Percentiles rank a stretch among this genome's conserved stretches.
These are phyloP conservation scores for Drosophila sulfurigaster DNA, from an alignment of 1,140 invertebrate species.

Conservation along the genomic window DNA sequence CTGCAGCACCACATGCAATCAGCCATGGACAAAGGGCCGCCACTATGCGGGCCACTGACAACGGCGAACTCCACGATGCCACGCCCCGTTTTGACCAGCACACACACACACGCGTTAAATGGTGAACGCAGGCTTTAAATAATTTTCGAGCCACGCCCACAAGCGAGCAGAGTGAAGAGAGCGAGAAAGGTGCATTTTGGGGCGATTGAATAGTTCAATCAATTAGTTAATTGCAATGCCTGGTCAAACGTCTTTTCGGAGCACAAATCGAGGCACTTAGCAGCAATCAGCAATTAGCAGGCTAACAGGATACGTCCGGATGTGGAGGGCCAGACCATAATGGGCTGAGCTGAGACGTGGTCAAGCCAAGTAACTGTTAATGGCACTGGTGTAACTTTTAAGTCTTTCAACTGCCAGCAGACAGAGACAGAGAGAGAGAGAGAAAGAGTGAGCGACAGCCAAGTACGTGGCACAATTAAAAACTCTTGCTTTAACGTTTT, in stretches of 20 bases:
- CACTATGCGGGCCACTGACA: slow-evolving; percentile 10
- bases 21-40: slow-evolving; percentile 17
- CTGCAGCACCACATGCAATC: slow-evolving; percentile 33
- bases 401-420: slow-evolving; percentile 42
- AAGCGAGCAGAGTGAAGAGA: background rate
- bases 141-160: slow-evolving; percentile 20
- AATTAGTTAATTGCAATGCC: slow-evolving; percentile 80
- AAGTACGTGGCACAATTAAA: slow-evolving; percentile 55
- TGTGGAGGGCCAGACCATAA: background rate
- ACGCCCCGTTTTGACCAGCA: slow-evolving; percentile 14
- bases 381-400: slow-evolving; percentile 39
- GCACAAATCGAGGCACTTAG: slow-evolving; percentile 79
- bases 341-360: slow-evolving; percentile 2
- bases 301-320: background rate
- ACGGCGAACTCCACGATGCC: background rate
- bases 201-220: slow-evolving; percentile 81
- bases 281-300: slow-evolving; percentile 69
- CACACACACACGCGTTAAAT: slow-evolving; percentile 5
- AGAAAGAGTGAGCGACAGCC: slow-evolving; percentile 18
- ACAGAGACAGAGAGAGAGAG: slow-evolving; percentile 3
- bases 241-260: slow-evolving; percentile 49
- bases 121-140: slow-evolving; percentile 14
- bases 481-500: slow-evolving; percentile 47
- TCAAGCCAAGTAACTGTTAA: slow-evolving; percentile 52
- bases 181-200: slow-evolving; percentile 55